Evolutionary conservation across 2,113 vertebrate genomes (phyloP).

Genomic region (Engystomops pustulosus): DNA sequence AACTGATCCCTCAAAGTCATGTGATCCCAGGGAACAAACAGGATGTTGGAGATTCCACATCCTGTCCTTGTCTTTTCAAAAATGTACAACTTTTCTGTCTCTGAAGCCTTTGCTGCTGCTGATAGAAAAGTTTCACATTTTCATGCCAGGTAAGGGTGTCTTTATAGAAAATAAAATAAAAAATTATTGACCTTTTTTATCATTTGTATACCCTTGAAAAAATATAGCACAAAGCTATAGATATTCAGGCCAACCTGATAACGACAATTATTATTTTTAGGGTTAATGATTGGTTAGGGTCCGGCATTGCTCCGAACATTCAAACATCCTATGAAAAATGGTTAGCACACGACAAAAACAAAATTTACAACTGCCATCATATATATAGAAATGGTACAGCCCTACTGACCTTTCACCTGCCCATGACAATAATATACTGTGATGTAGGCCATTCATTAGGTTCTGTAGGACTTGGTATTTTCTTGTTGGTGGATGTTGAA

Average conservation of each 20-base stretch:
- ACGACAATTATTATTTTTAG: background rate
- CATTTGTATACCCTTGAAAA: background rate
- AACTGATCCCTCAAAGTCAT: background rate
- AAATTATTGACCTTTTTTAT: background rate
- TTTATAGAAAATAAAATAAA: no score
- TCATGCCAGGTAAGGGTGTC: no score
- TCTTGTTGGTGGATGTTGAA: background rate
- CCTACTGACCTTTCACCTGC: conserved; percentile 32
- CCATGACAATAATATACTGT: conserved; percentile 36
- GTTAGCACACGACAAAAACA: background rate
- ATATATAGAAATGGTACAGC: conserved; percentile 28
- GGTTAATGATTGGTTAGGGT: conserved; percentile 4
- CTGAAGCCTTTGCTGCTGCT: background rate
- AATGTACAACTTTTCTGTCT: no score
- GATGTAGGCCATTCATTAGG: conserved; percentile 16
- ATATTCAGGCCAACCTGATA: background rate
- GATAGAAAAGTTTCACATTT: background rate
- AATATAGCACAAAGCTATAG: background rate
- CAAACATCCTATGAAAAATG: background rate
- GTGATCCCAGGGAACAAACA: background rate
- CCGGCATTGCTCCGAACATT: background rate
- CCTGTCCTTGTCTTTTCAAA: background rate
- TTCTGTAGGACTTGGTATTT: background rate
- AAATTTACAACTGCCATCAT: conserved; percentile 3
- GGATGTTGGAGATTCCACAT: background rate